Percentiles rank a stretch among this genome's conserved stretches.
These are phyloP conservation scores for Aurelia coerulea DNA, from an alignment of 30 jellyfish, hydroid and myxozoan genomes.

Conservation along the genomic window DNA sequence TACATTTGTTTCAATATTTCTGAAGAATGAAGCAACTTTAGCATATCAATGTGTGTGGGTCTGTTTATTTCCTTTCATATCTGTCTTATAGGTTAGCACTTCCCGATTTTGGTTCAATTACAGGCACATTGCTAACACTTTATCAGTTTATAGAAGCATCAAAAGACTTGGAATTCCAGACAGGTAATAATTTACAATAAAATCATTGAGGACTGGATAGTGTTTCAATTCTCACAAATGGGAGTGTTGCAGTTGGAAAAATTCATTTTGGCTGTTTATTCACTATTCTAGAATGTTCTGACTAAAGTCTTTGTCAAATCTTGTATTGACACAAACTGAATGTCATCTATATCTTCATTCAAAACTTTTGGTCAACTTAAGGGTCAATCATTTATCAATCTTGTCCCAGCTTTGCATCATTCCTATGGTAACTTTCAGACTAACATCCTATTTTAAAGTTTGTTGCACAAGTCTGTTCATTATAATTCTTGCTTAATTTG, in stretches of 20 bases:
- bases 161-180: constrained; percentile 97
- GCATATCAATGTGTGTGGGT: too few species aligned
- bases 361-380: too few species aligned
- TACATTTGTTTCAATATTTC: too few species aligned
- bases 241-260: neutral
- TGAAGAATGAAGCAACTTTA: too few species aligned
- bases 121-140: constrained; percentile 88
- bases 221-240: neutral
- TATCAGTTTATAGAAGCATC: constrained; percentile 87
- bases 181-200: constrained; percentile 37
- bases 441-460: too few species aligned
- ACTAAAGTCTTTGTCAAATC: neutral
- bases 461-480: too few species aligned
- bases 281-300: neutral
- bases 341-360: too few species aligned
- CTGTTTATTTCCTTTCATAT: neutral
- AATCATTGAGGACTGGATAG: neutral
- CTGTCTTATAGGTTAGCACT: constrained; percentile 66
- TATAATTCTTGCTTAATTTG: neutral
- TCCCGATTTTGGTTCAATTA: constrained; percentile 93
- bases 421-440: too few species aligned
- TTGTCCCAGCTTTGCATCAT: too few species aligned
- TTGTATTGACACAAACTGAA: too few species aligned
- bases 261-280: too few species aligned
- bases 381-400: too few species aligned